Percentiles rank a stretch among this genome's conserved stretches.
These are phyloP conservation scores for Alfaro cultratus DNA, from an alignment of 2,797 vertebrate genomes.

Conservation along the genomic window DNA sequence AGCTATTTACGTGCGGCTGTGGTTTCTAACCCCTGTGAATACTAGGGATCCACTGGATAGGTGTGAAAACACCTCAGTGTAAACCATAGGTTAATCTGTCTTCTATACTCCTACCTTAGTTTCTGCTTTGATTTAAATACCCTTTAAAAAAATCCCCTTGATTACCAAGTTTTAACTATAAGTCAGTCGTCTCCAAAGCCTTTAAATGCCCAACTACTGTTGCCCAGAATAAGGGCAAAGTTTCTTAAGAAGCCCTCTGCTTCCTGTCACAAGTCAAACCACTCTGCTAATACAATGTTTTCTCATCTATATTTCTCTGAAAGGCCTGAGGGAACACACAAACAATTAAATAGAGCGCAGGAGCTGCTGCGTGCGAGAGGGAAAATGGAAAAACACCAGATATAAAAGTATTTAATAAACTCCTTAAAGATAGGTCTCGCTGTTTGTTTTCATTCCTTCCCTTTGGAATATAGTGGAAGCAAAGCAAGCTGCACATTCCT, in stretches of 20 bases:
- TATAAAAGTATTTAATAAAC: neutral
- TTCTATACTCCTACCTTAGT: neutral
- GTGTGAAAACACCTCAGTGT: neutral
- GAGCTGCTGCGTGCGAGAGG: neutral
- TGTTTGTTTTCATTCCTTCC: neutral
- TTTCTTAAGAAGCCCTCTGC: neutral
- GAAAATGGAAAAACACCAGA: neutral
- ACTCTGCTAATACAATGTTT: neutral
- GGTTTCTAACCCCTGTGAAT: too few species aligned
- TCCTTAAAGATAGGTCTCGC: neutral
- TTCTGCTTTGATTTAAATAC: neutral
- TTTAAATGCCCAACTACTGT: neutral
- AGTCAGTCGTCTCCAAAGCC: neutral
- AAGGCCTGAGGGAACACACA: neutral
- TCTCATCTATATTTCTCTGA: constrained; percentile 1
- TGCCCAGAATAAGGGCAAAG: neutral
- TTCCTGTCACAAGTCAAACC: constrained; percentile 3
- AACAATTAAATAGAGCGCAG: constrained; percentile 26
- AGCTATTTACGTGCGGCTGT: too few species aligned
- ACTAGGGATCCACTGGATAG: neutral
- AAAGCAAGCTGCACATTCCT: neutral
- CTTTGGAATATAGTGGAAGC: neutral
- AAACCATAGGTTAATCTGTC: neutral
- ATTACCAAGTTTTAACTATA: neutral
- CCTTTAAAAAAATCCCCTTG: neutral